A percentile compares a stretch with the other conserved stretches of the same genome.
These are phyloP conservation scores for Spodoptera litura DNA, from an alignment of 1,140 invertebrate genomes.

Conservation along the genomic window DNA sequence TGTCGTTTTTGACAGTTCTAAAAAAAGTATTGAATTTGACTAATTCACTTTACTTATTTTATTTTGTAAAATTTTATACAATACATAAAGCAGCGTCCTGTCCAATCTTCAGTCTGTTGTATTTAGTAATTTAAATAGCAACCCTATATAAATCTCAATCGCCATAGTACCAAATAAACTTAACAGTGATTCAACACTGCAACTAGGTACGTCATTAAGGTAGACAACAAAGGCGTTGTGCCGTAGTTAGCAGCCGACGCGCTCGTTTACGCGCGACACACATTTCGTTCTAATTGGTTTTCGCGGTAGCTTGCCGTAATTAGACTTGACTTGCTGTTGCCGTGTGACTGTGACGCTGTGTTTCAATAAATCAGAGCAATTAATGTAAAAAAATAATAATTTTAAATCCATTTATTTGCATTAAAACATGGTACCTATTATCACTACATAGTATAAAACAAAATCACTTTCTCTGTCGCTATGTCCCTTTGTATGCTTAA, in stretches of 20 bases:
- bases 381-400: too few species aligned
- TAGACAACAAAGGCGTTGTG: slow-evolving; percentile 29
- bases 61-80: too few species aligned
- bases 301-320: slow-evolving; percentile 11
- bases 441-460: too few species aligned
- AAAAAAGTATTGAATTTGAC: too few species aligned
- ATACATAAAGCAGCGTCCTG: neutral
- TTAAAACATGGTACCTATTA: too few species aligned
- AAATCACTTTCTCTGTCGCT: too few species aligned
- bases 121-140: neutral
- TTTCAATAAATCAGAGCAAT: neutral
- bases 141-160: neutral
- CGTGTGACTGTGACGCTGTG: slow-evolving; percentile 13
- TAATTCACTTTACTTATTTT: too few species aligned
- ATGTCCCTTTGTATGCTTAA: too few species aligned
- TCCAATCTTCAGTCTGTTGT: neutral
- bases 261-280: slow-evolving; percentile 35
- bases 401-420: too few species aligned
- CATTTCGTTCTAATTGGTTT: slow-evolving; percentile 37
- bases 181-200: slow-evolving; percentile 14
- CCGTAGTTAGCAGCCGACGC: neutral
- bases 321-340: slow-evolving; percentile 9
- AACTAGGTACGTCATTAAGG: neutral
- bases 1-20: too few species aligned
- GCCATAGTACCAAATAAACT: slow-evolving; percentile 4